Conservation (phyloP, 2,113 vertebrate genomes). For the Chionis minor region DNA sequence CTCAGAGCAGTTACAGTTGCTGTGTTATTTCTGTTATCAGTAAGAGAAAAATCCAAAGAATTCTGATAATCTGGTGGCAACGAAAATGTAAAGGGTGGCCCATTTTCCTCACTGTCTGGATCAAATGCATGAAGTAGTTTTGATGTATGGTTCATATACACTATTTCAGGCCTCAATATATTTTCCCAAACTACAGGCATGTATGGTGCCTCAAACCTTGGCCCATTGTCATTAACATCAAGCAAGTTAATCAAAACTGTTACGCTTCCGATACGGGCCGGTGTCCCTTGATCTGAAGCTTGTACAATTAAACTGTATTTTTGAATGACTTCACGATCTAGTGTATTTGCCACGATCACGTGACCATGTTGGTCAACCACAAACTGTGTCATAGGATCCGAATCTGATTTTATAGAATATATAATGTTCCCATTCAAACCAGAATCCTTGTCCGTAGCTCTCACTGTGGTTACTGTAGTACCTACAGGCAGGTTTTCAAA, state of each 20-base stretch:
- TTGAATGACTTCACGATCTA: slow-evolving; percentile 79
- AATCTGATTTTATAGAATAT: slow-evolving; percentile 82
- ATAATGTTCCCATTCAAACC: slow-evolving; percentile 81
- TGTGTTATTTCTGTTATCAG: slow-evolving; percentile 85
- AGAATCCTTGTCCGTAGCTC: slow-evolving; percentile 85
- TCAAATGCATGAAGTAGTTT: slow-evolving; percentile 80
- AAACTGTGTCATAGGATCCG: slow-evolving; percentile 80
- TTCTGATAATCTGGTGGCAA: slow-evolving; percentile 76
- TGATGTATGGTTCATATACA: slow-evolving; percentile 82
- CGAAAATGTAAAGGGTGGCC: slow-evolving; percentile 82
- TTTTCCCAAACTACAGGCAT: slow-evolving; percentile 87
- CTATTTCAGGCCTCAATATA: slow-evolving; percentile 73
- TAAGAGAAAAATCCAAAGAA: slow-evolving; percentile 83
- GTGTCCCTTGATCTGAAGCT: slow-evolving; percentile 82
- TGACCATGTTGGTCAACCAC: slow-evolving; percentile 78
- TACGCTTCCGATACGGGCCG: slow-evolving; percentile 77
- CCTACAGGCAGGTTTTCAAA: slow-evolving; percentile 81
- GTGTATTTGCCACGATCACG: slow-evolving; percentile 72
- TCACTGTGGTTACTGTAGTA: slow-evolving; percentile 78
- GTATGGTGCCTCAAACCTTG: slow-evolving; percentile 82
- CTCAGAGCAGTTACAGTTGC: slow-evolving; percentile 84
- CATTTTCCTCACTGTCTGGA: slow-evolving; percentile 79
- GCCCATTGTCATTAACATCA: slow-evolving; percentile 90
- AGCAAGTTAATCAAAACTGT: slow-evolving; percentile 82
- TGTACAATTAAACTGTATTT: slow-evolving; percentile 81